phyloP scores from a whole-genome alignment of 2,113 vertebrate species.

The Ursus arctos region DNA sequence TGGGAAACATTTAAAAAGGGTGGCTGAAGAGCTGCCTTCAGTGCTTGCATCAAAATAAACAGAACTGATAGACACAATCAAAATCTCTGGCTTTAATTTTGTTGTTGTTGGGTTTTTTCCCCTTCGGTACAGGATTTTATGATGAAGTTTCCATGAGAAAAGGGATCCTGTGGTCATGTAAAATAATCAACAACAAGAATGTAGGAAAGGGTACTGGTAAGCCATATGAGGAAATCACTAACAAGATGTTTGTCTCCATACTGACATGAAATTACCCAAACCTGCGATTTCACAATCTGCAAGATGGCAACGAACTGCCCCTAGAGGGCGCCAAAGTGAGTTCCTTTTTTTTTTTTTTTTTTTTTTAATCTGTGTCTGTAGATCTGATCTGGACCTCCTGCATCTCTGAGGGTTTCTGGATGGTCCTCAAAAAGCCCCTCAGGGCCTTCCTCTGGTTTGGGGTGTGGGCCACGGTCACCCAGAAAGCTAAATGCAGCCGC shows the following conservation, averaged over 20 bases:
- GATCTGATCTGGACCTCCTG: not conserved
- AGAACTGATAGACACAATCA: slow-evolving; percentile 73
- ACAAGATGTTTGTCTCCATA: slow-evolving; percentile 69
- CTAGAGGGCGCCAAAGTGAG: slow-evolving; percentile 65
- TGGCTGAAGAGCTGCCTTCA: slow-evolving; percentile 32
- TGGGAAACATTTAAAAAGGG: slow-evolving; percentile 1
- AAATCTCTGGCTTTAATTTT: slow-evolving; percentile 77
- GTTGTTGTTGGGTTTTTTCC: slow-evolving; percentile 38
- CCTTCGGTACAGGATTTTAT: slow-evolving; percentile 67
- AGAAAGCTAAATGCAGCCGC: slow-evolving; percentile 58
- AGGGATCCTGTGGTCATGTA: slow-evolving; percentile 77
- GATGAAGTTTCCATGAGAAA: slow-evolving; percentile 83
- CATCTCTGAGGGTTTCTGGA: slow-evolving; percentile 56
- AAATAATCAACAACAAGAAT: slow-evolving; percentile 80
- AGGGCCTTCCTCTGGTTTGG: slow-evolving; percentile 61
- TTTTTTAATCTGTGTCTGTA: not conserved
- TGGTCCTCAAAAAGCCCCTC: slow-evolving; percentile 51
- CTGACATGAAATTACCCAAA: not conserved
- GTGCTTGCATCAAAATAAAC: slow-evolving; percentile 75
- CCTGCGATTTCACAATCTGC: not conserved
- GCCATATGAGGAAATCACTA: slow-evolving; percentile 73
- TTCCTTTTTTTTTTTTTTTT: not conserved
- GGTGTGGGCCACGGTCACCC: slow-evolving; percentile 60
- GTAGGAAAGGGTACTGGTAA: slow-evolving; percentile 72
- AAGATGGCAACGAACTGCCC: not conserved